A percentile compares a stretch with the other conserved stretches of the same genome.
phyloP scores from a whole-genome alignment of 2,113 vertebrate genomes.

The Pavo muticus region DNA sequence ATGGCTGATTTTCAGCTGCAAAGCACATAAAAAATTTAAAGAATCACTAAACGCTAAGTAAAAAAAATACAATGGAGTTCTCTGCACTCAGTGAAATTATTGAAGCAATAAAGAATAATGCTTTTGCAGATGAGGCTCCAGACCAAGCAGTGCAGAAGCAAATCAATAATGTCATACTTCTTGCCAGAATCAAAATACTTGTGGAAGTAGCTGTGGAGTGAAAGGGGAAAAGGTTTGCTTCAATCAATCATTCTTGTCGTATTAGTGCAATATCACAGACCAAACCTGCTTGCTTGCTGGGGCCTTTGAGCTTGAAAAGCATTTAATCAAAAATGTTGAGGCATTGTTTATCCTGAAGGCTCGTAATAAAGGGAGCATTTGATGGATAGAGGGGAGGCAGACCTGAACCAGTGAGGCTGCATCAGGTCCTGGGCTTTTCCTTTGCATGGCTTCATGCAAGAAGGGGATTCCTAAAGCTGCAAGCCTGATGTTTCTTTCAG shows the following conservation, averaged over 20 bases:
- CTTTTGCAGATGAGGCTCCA: constrained; percentile 79
- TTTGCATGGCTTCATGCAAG: background rate
- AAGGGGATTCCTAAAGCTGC: background rate
- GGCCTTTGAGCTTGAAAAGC: constrained; percentile 71
- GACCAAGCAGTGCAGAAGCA: constrained; percentile 65
- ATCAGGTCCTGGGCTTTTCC: background rate
- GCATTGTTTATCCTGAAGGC: constrained; percentile 43
- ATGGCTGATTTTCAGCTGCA: constrained; percentile 62
- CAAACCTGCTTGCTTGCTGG: constrained; percentile 62
- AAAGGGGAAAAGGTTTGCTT: constrained; percentile 55
- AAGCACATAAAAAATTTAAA: constrained; percentile 80
- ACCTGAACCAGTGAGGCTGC: background rate
- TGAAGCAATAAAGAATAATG: constrained; percentile 82
- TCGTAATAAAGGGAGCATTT: constrained; percentile 13
- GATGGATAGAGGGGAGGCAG: background rate
- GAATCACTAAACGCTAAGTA: constrained; percentile 72
- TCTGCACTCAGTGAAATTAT: constrained; percentile 79
- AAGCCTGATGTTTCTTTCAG: background rate
- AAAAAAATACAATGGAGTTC: constrained; percentile 69
- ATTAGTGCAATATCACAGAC: constrained; percentile 40
- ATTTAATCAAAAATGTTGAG: constrained; percentile 73
- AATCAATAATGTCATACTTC: constrained; percentile 81
- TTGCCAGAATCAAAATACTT: constrained; percentile 75
- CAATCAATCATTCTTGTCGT: constrained; percentile 56
- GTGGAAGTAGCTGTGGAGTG: constrained; percentile 71